Percentiles rank a stretch among this genome's conserved stretches.
Evolutionary conservation across 2,888 invertebrate genomes (phyloP).

Genomic region (Alviniconcha strummeri): DNA sequence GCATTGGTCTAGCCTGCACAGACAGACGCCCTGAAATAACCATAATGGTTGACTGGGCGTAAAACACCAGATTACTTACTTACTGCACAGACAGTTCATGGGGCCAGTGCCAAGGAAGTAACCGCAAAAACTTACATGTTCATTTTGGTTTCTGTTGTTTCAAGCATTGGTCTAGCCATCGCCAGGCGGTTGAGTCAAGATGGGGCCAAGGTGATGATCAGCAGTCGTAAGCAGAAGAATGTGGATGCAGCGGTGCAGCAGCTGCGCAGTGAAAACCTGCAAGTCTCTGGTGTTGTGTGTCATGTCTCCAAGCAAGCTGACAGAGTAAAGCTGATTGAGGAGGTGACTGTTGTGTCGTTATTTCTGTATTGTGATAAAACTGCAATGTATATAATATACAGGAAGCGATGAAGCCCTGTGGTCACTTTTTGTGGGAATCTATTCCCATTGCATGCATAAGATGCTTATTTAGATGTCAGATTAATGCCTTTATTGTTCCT

Average conservation of each 20-base stretch:
- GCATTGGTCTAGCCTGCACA: no score
- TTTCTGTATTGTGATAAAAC: no score
- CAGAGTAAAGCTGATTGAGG: constrained; percentile 83
- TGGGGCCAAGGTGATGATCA: constrained; percentile 93
- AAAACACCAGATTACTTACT: no score
- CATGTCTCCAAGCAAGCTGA: constrained; percentile 92
- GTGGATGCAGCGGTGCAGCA: constrained; percentile 85
- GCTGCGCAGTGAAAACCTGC: constrained; percentile 83
- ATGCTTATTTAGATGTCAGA: no score
- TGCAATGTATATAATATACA: not conserved
- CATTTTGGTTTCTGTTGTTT: constrained; percentile 40
- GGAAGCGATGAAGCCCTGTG: not conserved
- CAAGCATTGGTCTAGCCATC: constrained; percentile 90
- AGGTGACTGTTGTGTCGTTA: constrained; percentile 74
- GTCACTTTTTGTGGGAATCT: not conserved
- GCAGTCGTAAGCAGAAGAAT: constrained; percentile 91
- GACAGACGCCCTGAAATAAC: no score
- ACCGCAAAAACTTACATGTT: no score
- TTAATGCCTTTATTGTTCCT: no score
- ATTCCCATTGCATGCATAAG: no score
- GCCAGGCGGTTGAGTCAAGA: constrained; percentile 89
- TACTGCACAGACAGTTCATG: no score
- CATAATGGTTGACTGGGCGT: no score
- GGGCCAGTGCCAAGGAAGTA: no score
- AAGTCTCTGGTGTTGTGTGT: constrained; percentile 87